A percentile compares a stretch with the other conserved stretches of the same genome.
Conservation (phyloP, 2,888 invertebrate species). For the Lepeophtheirus nordmannii region DNA sequence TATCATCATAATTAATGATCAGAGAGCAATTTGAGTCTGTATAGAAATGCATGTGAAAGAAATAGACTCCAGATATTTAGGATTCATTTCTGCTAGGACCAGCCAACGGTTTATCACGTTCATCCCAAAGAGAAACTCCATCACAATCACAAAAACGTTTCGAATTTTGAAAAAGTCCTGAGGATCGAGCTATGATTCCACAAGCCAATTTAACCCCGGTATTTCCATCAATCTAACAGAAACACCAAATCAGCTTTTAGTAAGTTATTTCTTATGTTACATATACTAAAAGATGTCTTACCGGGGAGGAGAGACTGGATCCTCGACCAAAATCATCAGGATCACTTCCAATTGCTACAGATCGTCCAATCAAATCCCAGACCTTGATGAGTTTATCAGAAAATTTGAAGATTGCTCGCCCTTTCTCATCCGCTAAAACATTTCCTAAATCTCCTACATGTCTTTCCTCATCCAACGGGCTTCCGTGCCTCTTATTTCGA, state of each 20-base stretch:
- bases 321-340: slow-evolving; percentile 48
- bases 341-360: slow-evolving; percentile 52
- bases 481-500: slow-evolving; percentile 39
- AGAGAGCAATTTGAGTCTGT: too few relatives aligned
- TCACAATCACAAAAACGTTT: slow-evolving; percentile 79
- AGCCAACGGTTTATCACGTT: slow-evolving; percentile 41
- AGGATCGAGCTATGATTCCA: slow-evolving; percentile 73
- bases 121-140: slow-evolving; percentile 77
- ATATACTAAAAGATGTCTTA: background rate
- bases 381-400: slow-evolving; percentile 48
- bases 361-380: slow-evolving; percentile 50
- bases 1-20: too few relatives aligned
- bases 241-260: background rate
- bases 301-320: slow-evolving; percentile 36
- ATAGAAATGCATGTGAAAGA: too few relatives aligned
- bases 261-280: background rate
- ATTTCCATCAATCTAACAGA: slow-evolving; percentile 43
- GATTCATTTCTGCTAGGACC: slow-evolving; percentile 20
- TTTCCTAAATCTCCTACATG: slow-evolving; percentile 52
- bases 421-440: slow-evolving; percentile 44
- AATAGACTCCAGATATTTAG: background rate
- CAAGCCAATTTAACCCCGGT: slow-evolving; percentile 56
- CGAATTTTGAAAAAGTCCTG: slow-evolving; percentile 68
- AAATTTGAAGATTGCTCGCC: slow-evolving; percentile 50
- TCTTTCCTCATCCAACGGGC: slow-evolving; percentile 36